A percentile compares a stretch with the other conserved stretches of the same genome.
These are phyloP conservation scores for Mionectes olivaceus DNA, from an alignment of 2,797 vertebrate genomes.

Conservation along the genomic window DNA sequence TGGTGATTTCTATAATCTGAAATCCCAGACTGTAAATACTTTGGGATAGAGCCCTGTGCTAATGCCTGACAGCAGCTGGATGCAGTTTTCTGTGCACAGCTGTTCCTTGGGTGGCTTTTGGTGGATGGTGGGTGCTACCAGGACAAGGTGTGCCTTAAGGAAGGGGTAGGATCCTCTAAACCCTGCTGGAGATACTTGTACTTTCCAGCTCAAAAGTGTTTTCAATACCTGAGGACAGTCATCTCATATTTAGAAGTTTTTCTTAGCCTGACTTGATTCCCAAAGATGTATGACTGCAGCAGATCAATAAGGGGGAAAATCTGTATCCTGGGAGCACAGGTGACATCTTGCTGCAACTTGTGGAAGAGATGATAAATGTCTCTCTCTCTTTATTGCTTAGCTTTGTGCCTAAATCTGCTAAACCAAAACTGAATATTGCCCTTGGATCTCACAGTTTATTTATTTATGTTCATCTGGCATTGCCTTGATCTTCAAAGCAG, in stretches of 20 bases:
- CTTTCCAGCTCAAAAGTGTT: background rate
- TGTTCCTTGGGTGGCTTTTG: background rate
- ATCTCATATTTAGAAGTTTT: background rate
- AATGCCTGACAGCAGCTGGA: background rate
- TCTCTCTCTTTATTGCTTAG: constrained; percentile 24
- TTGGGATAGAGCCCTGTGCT: background rate
- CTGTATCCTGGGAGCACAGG: background rate
- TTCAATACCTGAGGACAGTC: background rate
- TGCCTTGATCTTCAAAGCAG: constrained; percentile 69
- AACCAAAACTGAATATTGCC: constrained; percentile 13
- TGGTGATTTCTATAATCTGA: constrained; percentile 19
- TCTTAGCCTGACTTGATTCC: background rate
- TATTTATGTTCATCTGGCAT: constrained; percentile 40
- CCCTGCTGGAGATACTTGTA: background rate
- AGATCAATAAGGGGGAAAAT: background rate
- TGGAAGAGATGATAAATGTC: constrained; percentile 13
- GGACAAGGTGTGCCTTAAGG: background rate
- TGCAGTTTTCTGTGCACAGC: background rate
- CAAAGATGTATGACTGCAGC: constrained; percentile 9
- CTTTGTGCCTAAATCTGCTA: background rate
- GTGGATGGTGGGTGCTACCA: background rate
- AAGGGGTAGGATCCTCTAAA: background rate
- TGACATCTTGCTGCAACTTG: constrained; percentile 31
- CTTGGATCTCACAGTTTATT: constrained; percentile 35
- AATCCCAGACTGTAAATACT: background rate